A percentile compares a stretch with the other conserved stretches of the same genome.
phyloP scores from a whole-genome alignment of 2,797 vertebrate genomes.

The Protonibea diacanthus region DNA sequence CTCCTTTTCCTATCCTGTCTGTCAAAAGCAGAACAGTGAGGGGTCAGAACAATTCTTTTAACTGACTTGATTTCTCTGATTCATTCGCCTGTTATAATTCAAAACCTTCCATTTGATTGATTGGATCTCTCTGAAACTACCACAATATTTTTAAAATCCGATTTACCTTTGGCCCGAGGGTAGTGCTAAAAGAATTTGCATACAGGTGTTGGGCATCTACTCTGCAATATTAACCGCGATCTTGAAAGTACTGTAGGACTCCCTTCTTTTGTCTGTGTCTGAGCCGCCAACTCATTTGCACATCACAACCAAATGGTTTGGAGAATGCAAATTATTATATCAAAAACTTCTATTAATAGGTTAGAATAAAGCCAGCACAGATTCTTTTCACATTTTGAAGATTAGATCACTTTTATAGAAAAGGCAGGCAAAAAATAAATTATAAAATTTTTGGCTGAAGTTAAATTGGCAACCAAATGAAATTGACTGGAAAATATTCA shows the following conservation, averaged over 20 bases:
- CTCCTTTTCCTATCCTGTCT: neutral
- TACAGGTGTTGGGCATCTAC: neutral
- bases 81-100: neutral
- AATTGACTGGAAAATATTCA: neutral
- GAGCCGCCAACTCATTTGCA: neutral
- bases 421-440: neutral
- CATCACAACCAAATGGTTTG: neutral
- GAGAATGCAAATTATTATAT: neutral
- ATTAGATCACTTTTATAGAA: neutral
- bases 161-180: neutral
- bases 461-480: constrained; percentile 13
- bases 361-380: neutral
- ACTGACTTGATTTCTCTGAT: neutral
- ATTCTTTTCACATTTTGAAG: constrained; percentile 2
- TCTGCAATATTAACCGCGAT: neutral
- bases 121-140: neutral
- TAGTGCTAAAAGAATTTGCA: neutral
- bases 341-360: neutral
- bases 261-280: neutral
- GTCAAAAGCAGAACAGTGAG: neutral
- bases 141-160: constrained; percentile 3
- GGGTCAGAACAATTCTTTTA: neutral
- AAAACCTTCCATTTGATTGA: constrained; percentile 3
- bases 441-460: neutral
- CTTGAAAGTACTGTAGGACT: neutral